Conservation (phyloP, 2,113 vertebrate species). For the Murina feae region DNA sequence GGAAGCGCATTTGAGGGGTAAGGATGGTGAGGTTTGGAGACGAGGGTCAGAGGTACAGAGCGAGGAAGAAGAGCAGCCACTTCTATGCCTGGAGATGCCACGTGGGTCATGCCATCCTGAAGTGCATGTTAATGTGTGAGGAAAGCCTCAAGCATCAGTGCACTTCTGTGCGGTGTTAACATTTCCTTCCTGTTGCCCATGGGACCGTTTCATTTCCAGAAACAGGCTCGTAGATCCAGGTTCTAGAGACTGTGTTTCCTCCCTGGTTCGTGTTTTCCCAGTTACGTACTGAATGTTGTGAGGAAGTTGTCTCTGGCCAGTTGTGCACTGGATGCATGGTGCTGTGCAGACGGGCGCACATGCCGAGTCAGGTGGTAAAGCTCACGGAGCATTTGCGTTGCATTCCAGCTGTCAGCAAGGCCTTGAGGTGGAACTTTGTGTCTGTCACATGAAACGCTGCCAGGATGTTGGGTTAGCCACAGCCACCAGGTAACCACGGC, state of each 20-base stretch:
- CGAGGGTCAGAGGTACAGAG: neutral
- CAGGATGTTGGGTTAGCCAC: neutral
- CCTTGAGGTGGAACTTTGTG: neutral
- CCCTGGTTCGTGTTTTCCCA: neutral
- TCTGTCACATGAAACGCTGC: neutral
- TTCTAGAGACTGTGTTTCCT: accelerated
- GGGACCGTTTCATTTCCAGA: neutral
- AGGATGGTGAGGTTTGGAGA: neutral
- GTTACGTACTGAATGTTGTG: neutral
- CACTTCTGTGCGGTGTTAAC: neutral
- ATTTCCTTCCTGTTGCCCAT: neutral
- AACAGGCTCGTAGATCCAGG: no score
- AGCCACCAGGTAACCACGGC: conserved; percentile 49
- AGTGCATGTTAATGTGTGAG: accelerated
- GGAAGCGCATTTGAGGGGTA: neutral
- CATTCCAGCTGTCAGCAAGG: no score
- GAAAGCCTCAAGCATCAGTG: neutral
- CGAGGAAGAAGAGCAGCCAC: neutral
- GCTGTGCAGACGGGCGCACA: accelerated
- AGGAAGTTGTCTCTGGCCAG: neutral
- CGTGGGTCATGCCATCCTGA: no score
- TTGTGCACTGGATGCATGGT: accelerated
- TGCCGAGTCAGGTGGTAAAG: no score
- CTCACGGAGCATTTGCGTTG: accelerated
- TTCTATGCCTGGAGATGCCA: neutral